Evolutionary conservation across 2,888 invertebrate species (phyloP), one percentile per base, ranked within the genome.

Genomic region (Rosalia funebris): DNA sequence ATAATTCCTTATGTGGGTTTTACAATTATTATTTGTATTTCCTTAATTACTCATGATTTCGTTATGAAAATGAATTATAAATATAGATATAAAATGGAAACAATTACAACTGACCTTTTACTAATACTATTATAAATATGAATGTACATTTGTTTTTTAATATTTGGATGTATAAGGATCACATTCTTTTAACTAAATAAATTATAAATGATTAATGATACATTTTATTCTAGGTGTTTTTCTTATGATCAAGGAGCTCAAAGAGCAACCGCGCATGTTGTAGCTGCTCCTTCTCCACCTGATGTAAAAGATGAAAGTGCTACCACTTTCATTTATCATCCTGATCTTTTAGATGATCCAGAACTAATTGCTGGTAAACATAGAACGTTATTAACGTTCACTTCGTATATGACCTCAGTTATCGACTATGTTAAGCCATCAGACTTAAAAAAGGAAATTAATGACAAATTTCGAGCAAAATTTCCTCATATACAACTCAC

Each of bases 341-440:
- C 96, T 0, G 92, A 93, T 81, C 86, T 95, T 54, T 83, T 98
- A 60, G 98, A 98, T 79, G 96, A 98, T 83, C 97, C 97, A 0
- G 93, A 94, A 80, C 82, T 94, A 39, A 93, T 93, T 71, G 93
- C 93, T 17, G 95, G 94, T 34, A 93, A 93, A 82, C 94, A 95
- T 81, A 85, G 94, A 63, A 95, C 95, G 0, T 80, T 95, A 41
- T 83, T 94, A 14, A 94, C 94, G 1, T 95, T 95, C 75, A 92
- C 94, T 0, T 93, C 93, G 0, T 94, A 94, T 75, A 91, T 93
- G 91, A 95, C 96, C 0, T 97, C 97, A 0, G 94, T 98, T 44
- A 97, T 98, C 72, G 96, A 97, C 82, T 97, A 98, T 79, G 96
- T 96, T 2, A 90, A 95, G 69, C 96, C 98, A 11, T 93, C 95